Conservation (phyloP, 2,888 invertebrate species). For the Polymixis flavicincta region DNA sequence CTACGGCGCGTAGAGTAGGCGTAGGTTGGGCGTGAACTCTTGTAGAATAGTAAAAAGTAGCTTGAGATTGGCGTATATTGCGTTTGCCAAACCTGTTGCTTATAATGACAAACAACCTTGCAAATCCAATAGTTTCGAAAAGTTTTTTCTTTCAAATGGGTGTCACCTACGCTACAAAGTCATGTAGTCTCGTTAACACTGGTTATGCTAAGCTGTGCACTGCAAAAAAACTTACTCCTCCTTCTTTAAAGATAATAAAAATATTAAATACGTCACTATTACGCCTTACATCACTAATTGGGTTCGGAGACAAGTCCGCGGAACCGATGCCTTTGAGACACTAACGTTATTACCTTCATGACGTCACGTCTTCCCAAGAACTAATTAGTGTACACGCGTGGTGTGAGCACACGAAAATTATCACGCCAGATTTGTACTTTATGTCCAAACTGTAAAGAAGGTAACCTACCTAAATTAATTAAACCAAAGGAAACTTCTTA, state of each 20-base stretch:
- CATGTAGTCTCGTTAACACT: not conserved
- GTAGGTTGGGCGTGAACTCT: constrained; percentile 1
- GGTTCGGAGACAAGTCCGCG: not conserved
- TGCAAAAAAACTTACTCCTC: not conserved
- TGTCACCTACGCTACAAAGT: not conserved
- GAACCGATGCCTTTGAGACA: not conserved
- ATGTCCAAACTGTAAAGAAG: not conserved
- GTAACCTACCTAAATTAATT: too few relatives aligned
- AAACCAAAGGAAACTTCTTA: too few relatives aligned
- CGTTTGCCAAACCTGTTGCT: not conserved
- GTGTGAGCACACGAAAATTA: not conserved
- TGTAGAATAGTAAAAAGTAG: not conserved
- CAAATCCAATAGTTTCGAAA: not conserved
- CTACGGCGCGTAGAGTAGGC: not conserved
- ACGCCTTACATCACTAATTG: not conserved
- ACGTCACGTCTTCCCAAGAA: not conserved
- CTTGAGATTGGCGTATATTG: not conserved
- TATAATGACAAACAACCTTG: not conserved
- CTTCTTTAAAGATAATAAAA: not conserved
- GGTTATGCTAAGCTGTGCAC: not conserved
- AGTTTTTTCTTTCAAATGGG: not conserved
- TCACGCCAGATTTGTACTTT: not conserved
- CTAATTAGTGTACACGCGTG: not conserved
- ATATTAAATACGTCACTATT: not conserved
- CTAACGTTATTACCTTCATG: constrained; percentile 10